These are phyloP conservation scores for Neoniphon sammara DNA, from an alignment of 2,797 vertebrate genomes.

Conservation along the genomic window DNA sequence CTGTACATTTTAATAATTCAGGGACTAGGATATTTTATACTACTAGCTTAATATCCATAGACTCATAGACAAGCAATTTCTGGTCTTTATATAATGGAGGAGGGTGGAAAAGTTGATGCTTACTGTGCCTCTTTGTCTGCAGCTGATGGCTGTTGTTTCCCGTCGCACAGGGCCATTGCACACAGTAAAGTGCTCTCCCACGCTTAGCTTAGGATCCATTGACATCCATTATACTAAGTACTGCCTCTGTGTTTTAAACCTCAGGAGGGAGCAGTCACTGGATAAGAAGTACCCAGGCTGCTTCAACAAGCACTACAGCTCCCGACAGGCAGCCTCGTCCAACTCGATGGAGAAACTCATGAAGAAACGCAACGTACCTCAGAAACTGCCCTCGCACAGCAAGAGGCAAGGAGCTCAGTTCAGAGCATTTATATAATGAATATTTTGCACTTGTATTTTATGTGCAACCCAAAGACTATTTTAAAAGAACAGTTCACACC, in stretches of 20 bases:
- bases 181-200: slow-evolving; percentile 38
- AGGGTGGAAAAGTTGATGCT: neutral
- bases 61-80: slow-evolving; percentile 12
- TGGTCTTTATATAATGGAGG: slow-evolving; percentile 8
- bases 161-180: slow-evolving; percentile 14
- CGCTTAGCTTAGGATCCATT: neutral
- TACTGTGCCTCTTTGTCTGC: slow-evolving; percentile 23
- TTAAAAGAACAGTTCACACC: neutral
- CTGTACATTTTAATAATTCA: too few relatives aligned
- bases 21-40: neutral
- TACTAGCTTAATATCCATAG: slow-evolving; percentile 20
- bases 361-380: slow-evolving; percentile 94
- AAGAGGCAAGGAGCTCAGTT: slow-evolving; percentile 79
- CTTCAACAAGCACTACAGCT: slow-evolving; percentile 88
- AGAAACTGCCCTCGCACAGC: slow-evolving; percentile 90
- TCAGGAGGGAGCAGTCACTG: slow-evolving; percentile 93
- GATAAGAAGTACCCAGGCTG: slow-evolving; percentile 93
- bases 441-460: neutral
- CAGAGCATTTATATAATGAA: neutral
- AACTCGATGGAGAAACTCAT: slow-evolving; percentile 97
- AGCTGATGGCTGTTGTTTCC: slow-evolving; percentile 17
- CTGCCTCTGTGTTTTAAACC: slow-evolving; percentile 52
- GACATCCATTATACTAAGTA: slow-evolving; percentile 43
- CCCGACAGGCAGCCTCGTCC: slow-evolving; percentile 87
- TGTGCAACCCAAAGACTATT: too few relatives aligned